Evolutionary conservation across 2,797 vertebrate species (phyloP), one percentile per base, ranked within the genome.

Genomic region (Pantherophis vulpinus): DNA sequence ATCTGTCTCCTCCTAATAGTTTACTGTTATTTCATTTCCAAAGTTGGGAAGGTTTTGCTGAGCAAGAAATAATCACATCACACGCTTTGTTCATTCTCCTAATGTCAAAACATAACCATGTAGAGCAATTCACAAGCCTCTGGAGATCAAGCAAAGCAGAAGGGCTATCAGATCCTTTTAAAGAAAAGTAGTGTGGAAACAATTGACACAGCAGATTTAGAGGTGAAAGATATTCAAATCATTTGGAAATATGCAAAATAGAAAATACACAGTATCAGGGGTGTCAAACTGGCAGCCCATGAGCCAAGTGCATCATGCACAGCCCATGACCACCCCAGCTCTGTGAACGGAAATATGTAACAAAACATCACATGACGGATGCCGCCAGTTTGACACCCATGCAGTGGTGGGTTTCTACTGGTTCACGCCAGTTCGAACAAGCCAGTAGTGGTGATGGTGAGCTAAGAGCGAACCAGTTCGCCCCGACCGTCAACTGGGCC

Each of bases 1-100:
- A 70, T 12, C 16, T 90, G 4, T 58, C 25, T 47, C 13, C 18
- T 16, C 29, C n/a, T 89, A 51, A 74, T 32, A 25, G 32, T 23
- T 58, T 23, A 63, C 86, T 20, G 5, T 37, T 58, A 87, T 32
- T 51, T 54, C 32, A 25, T 18, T 86, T 89, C 56, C 59, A 37
- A 87, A n/a, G 29, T 86, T 79, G 79, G 25, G 25, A 83, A 83
- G 54, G 42, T 92, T 61, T 89, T 83, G 20, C 29, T 89, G 66
- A 90, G 47, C 51, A 55, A 27, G 25, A 47, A 83, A 89, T 83
- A 25, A 25, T 83, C 12, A 54, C 47, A 54, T 10, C 11, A 60
- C 29, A 74, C 13, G 42, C 18, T 88, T 63, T 56, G 59, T 42
- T 56, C 74, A 90, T 59, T 32, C 37, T 13, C 27, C 10, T 86